Evolutionary conservation across 2,888 invertebrate genomes (phyloP).

Genomic region (Exephanes ischioxanthus): DNA sequence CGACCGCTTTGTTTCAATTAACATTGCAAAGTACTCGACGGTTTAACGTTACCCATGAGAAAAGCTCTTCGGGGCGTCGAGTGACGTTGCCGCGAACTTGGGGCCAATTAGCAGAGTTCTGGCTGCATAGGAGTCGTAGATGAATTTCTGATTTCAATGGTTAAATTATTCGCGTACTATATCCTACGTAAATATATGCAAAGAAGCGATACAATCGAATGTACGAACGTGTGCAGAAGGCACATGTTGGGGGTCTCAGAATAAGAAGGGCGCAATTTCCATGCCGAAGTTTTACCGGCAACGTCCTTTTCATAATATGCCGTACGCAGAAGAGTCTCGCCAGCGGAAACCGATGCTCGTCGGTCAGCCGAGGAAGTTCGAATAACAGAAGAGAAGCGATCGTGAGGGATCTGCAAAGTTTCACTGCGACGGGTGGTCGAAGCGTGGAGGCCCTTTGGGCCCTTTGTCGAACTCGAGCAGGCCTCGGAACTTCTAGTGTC

Average conservation of each 20-base stretch:
- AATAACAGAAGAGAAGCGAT: slow-evolving; percentile 44
- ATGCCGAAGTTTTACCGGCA: background rate
- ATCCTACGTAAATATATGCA: background rate
- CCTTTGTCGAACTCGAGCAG: slow-evolving; percentile 62
- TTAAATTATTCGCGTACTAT: background rate
- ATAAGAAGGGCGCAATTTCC: background rate
- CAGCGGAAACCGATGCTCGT: slow-evolving; percentile 53
- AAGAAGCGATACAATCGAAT: background rate
- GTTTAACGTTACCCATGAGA: slow-evolving; percentile 19
- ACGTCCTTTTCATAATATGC: background rate
- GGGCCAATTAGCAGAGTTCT: background rate
- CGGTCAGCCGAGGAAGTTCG: slow-evolving; percentile 37
- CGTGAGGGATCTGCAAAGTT: slow-evolving; percentile 59
- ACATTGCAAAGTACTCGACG: slow-evolving; percentile 47
- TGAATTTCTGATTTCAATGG: background rate
- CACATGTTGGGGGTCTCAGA: background rate
- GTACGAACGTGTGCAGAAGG: background rate
- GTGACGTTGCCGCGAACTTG: slow-evolving; percentile 1
- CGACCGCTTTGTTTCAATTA: slow-evolving; percentile 58
- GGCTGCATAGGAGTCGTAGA: background rate
- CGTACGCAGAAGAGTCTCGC: background rate
- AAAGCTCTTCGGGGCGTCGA: slow-evolving; percentile 21
- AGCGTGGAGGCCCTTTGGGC: slow-evolving; percentile 8
- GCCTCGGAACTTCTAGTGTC: slow-evolving; percentile 56
- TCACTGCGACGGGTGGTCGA: slow-evolving; percentile 48